Evolutionary conservation across 2,888 invertebrate species (phyloP).

Genomic region (Eupithecia subfuscata): DNA sequence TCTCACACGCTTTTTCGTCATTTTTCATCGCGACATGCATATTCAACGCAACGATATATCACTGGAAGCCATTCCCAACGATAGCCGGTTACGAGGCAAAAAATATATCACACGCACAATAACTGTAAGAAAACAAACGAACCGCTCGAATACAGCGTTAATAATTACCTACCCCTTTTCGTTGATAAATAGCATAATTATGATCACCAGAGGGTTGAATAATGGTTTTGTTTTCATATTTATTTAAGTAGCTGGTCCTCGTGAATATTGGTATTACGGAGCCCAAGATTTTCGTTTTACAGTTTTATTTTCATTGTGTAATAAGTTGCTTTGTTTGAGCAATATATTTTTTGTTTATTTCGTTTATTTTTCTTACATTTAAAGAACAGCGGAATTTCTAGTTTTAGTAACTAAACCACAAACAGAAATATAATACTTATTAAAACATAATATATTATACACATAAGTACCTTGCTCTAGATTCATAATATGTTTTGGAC

Average conservation of each 20-base stretch:
- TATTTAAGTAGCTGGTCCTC: conserved; percentile 74
- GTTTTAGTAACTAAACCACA: neutral
- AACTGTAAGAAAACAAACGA: conserved; percentile 77
- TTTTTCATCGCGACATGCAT: conserved; percentile 83
- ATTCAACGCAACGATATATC: conserved; percentile 82
- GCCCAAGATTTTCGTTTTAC: conserved; percentile 56
- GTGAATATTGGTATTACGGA: conserved; percentile 65
- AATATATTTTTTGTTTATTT: neutral
- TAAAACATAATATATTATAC: no score
- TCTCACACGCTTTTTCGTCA: conserved; percentile 70
- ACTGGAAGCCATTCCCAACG: conserved; percentile 72
- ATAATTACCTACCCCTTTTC: conserved; percentile 81
- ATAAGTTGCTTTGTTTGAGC: conserved; percentile 30
- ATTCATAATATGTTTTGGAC: neutral
- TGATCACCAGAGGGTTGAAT: conserved; percentile 78
- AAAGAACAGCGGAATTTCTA: neutral
- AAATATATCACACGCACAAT: conserved; percentile 67
- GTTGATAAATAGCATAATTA: conserved; percentile 82
- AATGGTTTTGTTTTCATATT: conserved; percentile 76
- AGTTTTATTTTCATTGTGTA: conserved; percentile 45
- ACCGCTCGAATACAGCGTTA: conserved; percentile 72
- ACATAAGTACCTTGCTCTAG: neutral
- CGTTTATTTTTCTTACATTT: neutral
- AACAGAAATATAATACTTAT: no score
- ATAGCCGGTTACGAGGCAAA: conserved; percentile 70